phyloP scores from a whole-genome alignment of 2,113 vertebrate genomes.

The Dicentrarchus labrax region DNA sequence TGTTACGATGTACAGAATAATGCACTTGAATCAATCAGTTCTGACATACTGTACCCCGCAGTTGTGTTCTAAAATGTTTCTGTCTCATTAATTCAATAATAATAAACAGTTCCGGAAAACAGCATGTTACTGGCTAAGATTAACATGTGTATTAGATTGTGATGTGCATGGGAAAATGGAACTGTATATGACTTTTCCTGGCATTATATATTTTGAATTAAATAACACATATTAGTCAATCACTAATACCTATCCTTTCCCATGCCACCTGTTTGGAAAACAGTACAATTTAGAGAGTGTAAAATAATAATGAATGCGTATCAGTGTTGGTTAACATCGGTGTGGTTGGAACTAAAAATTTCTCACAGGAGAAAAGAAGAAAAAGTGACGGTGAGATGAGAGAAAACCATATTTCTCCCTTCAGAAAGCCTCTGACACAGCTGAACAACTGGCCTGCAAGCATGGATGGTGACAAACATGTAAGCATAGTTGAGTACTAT shows the following conservation, averaged over 20 bases:
- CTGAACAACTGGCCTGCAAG: conserved; percentile 83
- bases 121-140: too few species aligned
- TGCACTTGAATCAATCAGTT: too few species aligned
- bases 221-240: too few species aligned
- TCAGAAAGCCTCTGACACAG: conserved; percentile 89
- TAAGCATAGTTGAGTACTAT: conserved; percentile 75
- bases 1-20: too few species aligned
- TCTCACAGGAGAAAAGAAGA: conserved; percentile 84
- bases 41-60: too few species aligned
- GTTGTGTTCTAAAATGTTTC: too few species aligned
- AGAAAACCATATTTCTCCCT: conserved; percentile 86
- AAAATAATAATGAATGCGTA: background rate
- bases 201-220: too few species aligned
- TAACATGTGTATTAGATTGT: too few species aligned
- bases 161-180: too few species aligned
- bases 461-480: conserved; percentile 90
- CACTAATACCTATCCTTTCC: background rate
- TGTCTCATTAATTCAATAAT: too few species aligned
- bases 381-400: conserved; percentile 71
- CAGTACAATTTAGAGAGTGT: background rate
- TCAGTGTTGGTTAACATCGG: background rate
- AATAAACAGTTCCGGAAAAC: too few species aligned
- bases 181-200: too few species aligned
- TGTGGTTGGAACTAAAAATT: background rate
- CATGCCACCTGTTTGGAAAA: background rate